Base-by-base conservation (phyloP, 2,113 vertebrate genomes). In the Ageneiosus marmoratus region DNA sequence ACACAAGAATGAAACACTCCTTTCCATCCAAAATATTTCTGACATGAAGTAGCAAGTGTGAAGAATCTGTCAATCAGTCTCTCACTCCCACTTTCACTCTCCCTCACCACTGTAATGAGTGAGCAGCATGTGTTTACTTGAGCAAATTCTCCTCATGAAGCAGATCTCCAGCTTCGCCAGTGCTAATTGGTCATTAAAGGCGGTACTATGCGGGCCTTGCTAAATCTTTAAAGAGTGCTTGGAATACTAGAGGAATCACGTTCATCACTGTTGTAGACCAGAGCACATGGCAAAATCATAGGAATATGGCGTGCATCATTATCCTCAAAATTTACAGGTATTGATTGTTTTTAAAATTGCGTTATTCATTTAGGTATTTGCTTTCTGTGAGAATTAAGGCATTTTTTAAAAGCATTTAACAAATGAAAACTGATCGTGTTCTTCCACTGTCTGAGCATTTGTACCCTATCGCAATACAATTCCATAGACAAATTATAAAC, bases 151-250 rank as follows among this genome's bases (percentile, higher is more conserved):
- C 86, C 87, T 88, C 88, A 86, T 91, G 89, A 90, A 88, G 63
- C 89, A 81, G 51, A 81, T 77, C 27, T 78, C 84, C 48, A 92
- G 91, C 90, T 90, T 92, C 89, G 89, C 89, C 90, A 89, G 90
- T 91, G 92, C 94, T 95, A 95, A 95, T 94, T 94, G 94, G 93
- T 94, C 94, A 94, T 95, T 95, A 95, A 94, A 94, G 92, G 90
- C 90, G 89, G 90, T 89, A 88, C 92, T 93, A 92, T 91, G 90
- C 89, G 88, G 91, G 92, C 91, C 89, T 91, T 86, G 80, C 91
- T 95, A 93, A 94, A 94, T 94, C 93, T 95, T 95, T 94, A 93
- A 95, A 93, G 91, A 94, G 92, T 87, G 91, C 90, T 91, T 93
- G 91, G 93, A 94, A 93, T 94, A 93, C 93, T 92, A 92, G 92